These are phyloP conservation scores for Sceloporus undulatus DNA, from an alignment of 2,113 vertebrate genomes.

Conservation along the genomic window DNA sequence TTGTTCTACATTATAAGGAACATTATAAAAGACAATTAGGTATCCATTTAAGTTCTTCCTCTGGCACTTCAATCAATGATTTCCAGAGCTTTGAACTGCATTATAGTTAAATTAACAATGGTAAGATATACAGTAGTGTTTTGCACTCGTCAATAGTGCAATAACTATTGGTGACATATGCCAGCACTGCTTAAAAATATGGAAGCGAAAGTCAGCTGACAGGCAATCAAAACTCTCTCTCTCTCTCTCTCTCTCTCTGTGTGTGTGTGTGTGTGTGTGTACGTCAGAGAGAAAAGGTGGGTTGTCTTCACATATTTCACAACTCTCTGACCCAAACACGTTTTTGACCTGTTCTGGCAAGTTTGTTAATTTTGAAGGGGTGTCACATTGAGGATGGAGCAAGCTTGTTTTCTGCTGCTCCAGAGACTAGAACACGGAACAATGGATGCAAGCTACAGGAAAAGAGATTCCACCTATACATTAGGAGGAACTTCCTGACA, in stretches of 20 bases:
- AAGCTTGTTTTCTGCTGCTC: too few relatives aligned
- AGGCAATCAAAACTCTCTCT: not conserved
- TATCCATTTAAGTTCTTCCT: not conserved
- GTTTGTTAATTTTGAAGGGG: too few relatives aligned
- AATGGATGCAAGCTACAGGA: too few relatives aligned
- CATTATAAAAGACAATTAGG: not conserved
- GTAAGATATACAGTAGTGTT: not conserved
- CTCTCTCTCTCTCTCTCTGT: too few relatives aligned
- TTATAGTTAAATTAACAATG: not conserved
- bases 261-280: too few relatives aligned
- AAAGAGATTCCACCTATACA: too few relatives aligned
- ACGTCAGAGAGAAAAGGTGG: not conserved
- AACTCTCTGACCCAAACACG: too few relatives aligned
- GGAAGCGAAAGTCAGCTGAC: not conserved
- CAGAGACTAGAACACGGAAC: too few relatives aligned
- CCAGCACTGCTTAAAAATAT: not conserved
- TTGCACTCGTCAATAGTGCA: not conserved
- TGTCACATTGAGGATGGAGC: too few relatives aligned
- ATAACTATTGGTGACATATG: not conserved
- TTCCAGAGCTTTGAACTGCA: not conserved
- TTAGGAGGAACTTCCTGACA: too few relatives aligned
- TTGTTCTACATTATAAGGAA: not conserved
- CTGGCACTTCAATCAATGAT: not conserved
- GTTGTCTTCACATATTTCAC: too few relatives aligned
- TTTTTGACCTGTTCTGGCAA: too few relatives aligned